These are phyloP conservation scores for Lycophotia porphyrea DNA, from an alignment of 2,888 invertebrate species.

Conservation along the genomic window DNA sequence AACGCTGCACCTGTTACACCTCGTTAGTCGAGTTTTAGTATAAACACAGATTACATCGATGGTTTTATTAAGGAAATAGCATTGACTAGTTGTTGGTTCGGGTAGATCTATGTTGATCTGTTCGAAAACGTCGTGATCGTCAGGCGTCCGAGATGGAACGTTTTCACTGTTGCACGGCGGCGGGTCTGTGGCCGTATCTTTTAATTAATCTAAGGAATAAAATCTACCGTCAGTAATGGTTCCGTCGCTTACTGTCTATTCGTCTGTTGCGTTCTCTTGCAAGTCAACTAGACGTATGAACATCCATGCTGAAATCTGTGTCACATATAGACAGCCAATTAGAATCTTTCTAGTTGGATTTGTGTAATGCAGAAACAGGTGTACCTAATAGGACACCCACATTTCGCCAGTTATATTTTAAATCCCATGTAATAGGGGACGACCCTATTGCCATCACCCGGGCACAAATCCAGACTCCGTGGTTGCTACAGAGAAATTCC, in stretches of 20 bases:
- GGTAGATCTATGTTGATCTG: conserved; percentile 68
- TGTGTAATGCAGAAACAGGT: conserved; percentile 2
- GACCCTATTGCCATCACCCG: no score
- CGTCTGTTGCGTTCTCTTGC: conserved; percentile 74
- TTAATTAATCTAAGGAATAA: conserved; percentile 89
- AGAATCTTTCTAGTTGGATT: conserved; percentile 12
- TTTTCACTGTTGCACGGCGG: conserved; percentile 83
- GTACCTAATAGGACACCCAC: no score
- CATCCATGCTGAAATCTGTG: conserved; percentile 46
- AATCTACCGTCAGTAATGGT: conserved; percentile 84
- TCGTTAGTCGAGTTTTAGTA: conserved; percentile 70
- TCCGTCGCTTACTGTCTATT: conserved; percentile 77
- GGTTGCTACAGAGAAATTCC: no score
- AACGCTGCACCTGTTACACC: conserved; percentile 82
- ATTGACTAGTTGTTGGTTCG: conserved; percentile 54
- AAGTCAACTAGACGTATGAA: conserved; percentile 52
- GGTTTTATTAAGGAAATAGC: conserved; percentile 64
- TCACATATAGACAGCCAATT: conserved; percentile 37
- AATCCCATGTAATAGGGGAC: no score
- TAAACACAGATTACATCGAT: conserved; percentile 75
- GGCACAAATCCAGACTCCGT: no score
- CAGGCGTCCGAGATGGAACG: conserved; percentile 77
- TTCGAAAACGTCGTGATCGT: conserved; percentile 71
- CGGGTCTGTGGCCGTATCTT: conserved; percentile 82
- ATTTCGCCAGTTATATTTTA: no score